Conservation (phyloP, 2,797 vertebrate genomes). For the Hypotaenidia philippensis region DNA sequence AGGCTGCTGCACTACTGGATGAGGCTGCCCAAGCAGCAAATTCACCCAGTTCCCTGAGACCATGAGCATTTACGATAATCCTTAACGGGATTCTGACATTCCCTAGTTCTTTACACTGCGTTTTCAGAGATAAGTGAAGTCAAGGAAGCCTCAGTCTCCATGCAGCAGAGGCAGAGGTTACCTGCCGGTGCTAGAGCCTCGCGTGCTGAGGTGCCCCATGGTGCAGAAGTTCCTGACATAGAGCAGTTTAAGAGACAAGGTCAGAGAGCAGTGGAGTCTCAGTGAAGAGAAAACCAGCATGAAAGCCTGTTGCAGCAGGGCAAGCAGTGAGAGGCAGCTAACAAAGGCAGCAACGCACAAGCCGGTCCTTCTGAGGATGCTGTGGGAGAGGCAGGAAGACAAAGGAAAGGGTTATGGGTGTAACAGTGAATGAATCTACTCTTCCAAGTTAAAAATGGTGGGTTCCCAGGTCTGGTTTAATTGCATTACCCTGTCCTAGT, state of each 20-base stretch:
- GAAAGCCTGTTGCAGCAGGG: neutral
- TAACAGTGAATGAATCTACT: neutral
- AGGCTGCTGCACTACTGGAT: neutral
- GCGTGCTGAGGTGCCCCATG: accelerated
- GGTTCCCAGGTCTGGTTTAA: neutral
- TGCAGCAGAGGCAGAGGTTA: neutral
- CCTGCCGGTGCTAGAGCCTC: neutral
- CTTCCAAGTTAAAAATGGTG: neutral
- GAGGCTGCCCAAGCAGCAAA: neutral
- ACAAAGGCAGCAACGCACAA: neutral
- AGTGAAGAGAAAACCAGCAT: neutral
- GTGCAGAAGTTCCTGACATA: neutral
- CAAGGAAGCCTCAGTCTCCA: neutral
- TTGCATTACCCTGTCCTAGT: neutral
- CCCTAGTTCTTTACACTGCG: accelerated
- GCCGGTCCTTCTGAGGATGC: neutral
- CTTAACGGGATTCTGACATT: neutral
- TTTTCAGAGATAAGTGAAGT: neutral
- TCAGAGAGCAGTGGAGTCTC: neutral
- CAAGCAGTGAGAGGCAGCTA: neutral
- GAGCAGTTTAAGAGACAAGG: neutral
- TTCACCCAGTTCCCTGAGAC: neutral
- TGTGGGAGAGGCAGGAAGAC: neutral
- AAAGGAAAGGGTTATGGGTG: neutral
- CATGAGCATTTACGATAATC: neutral